Conservation (phyloP, 1,140 invertebrate genomes). For the Drosophila sp. region DNA sequence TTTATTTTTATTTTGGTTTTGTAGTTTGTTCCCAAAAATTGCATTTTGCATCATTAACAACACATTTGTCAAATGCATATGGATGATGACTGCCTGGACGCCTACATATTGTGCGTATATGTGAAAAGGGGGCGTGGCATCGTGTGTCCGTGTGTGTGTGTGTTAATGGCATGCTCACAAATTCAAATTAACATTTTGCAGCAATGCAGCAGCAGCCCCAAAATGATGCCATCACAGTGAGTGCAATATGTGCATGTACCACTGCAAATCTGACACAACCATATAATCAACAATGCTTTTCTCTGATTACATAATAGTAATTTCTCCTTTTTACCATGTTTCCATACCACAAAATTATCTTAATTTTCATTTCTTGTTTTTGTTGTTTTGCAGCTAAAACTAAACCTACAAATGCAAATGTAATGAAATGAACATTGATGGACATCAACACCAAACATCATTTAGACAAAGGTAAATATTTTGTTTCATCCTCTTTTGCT, state of each 20-base stretch:
- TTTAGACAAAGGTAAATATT: too few relatives aligned
- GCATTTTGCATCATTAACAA: slow-evolving; percentile 81
- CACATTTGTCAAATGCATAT: slow-evolving; percentile 78
- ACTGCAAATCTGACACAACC: not conserved
- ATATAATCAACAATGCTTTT: too few relatives aligned
- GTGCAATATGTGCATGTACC: not conserved
- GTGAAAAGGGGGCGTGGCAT: not conserved
- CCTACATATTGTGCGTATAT: slow-evolving; percentile 51
- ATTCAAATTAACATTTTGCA: slow-evolving; percentile 81
- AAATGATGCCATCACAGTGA: slow-evolving; percentile 10
- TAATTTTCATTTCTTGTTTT: too few relatives aligned
- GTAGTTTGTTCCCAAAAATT: slow-evolving; percentile 46
- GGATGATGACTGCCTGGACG: slow-evolving; percentile 45
- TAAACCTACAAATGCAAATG: too few relatives aligned
- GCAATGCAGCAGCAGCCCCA: slow-evolving; percentile 49
- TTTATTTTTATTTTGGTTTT: slow-evolving; percentile 15
- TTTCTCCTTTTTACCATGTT: too few relatives aligned
- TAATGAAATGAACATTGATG: not conserved
- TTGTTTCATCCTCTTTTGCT: too few relatives aligned
- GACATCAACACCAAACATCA: too few relatives aligned
- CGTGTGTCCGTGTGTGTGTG: slow-evolving; percentile 43
- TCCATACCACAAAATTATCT: too few relatives aligned
- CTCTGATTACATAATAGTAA: not conserved
- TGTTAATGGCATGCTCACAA: slow-evolving; percentile 82
- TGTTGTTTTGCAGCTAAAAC: too few relatives aligned